Evolutionary conservation across 2,888 invertebrate species (phyloP), one percentile per base, ranked within the genome.

Genomic region (Caenorhabditis becei): DNA sequence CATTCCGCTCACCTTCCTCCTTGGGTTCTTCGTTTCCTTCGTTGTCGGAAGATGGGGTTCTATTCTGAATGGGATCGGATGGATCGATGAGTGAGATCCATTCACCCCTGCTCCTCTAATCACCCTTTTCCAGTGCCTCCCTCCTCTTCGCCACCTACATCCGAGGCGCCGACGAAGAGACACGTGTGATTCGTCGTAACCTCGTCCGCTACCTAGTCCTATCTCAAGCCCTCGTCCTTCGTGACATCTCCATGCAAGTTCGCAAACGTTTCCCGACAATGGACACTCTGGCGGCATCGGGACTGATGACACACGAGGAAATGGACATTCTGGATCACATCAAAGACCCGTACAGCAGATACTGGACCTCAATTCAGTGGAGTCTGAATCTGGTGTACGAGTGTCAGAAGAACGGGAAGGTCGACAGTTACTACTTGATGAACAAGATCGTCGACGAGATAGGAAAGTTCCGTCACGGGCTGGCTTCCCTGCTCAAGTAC

Each of bases 311-410:
- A 8, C 83, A 85, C 16, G 87, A 87, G 41, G 87, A 87, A 35
- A 84, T 84, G 86, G 85, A 86, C 24, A 83, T 86, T 47, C 67
- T 87, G 24, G 87, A 85, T 28, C 79, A 85, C n/a, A 86, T 89
- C 37, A 87, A 87, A 44, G 89, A 89, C 61, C 86, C 86, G 4
- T 87, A 87, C 67, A 87, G 87, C 63, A 83, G 86, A 70, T 87
- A 87, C 51, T 87, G 87, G 87, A 85, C 87, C 16, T 83, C 87
- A 1, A 83, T 86, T 44, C 87, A 87, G 66, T 87, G 87, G 87
- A 80, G 83, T 44, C 51, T 87, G 18, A 83, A 84, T 32, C 65
- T 86, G 35, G 80, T 87, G 20, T 87, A 87, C 59, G 85, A 87
- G 32, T 87, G 87, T 59, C 84, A 87, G 37, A 65, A 65, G 35